Conservation (phyloP, 2,888 invertebrate species). For the Mechanitis mazaeus region DNA sequence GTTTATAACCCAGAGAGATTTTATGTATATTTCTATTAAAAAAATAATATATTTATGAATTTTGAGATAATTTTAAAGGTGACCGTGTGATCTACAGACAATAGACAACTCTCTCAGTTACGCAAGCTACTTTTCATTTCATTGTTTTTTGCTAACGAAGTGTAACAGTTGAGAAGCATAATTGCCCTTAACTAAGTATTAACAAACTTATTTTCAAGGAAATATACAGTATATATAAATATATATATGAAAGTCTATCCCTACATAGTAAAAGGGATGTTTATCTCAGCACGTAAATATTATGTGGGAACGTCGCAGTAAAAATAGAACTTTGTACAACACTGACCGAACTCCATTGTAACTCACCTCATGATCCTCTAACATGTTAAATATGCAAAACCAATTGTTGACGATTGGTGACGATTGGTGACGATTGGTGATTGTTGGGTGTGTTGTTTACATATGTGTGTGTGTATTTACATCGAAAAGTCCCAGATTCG, state of each 20-base stretch:
- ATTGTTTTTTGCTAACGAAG: constrained; percentile 13
- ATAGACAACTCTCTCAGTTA: constrained; percentile 19
- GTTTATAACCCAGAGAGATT: too few species aligned
- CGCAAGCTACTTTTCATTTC: constrained; percentile 24
- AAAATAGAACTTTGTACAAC: constrained; percentile 32
- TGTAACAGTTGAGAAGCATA: neutral
- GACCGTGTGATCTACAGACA: constrained; percentile 18
- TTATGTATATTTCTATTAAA: too few species aligned
- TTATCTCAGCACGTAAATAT: constrained; percentile 29
- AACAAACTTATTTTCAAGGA: too few species aligned
- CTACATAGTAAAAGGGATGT: neutral
- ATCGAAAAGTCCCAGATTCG: too few species aligned
- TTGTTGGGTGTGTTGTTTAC: too few species aligned
- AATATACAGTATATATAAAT: neutral
- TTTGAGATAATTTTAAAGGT: constrained; percentile 7
- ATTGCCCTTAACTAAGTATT: too few species aligned
- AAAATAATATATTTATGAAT: neutral
- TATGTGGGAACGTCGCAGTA: constrained; percentile 30
- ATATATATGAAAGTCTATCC: neutral
- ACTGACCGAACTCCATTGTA: neutral
- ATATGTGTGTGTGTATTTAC: too few species aligned
- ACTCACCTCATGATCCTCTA: too few species aligned
- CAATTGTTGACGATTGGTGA: too few species aligned
- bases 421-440: too few species aligned
- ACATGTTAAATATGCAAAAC: too few species aligned